Base-by-base conservation (phyloP, 2,888 invertebrate genomes). In the Epinotia brunnichana region DNA sequence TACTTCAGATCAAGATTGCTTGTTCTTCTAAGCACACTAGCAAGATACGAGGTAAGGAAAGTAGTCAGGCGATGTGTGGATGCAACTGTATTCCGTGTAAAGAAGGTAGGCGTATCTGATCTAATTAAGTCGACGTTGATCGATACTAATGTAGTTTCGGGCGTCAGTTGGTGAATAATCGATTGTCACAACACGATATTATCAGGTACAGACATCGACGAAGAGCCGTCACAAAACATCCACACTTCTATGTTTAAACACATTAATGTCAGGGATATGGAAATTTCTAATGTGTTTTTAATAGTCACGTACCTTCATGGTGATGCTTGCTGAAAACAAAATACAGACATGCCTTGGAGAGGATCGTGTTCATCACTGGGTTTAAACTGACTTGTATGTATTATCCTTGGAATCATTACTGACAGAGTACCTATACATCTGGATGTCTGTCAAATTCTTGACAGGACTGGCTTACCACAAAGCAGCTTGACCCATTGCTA, bases 91-190 rank as follows among this genome's bases (percentile, higher is more conserved):
- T 74, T 76, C 69, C 57, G 73, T 57, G 71, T 73, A 77, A 80
- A 75, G 74, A 72, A 77, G 73, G 90, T 91, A 83, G 91, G 90
- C 85, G 91, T 92, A 91, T 90, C 91, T 86, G 90, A 90, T 92
- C 91, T 91, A 92, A 92, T 92, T 91, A 92, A 90, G 90, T 79
- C 85, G 91, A 92, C 92, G 84, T 89, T 92, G 92, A 92, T 92
- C 88, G 92, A 92, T 92, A 88, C 89, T 91, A 92, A 92, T 91
- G 90, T 88, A 86, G 84, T 85, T 84, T 77, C 74, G 85, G 82
- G 85, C 85, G 87, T 85, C 86, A 85, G 83, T 83, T 80, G 75
- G 83, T 87, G 89, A 89, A 86, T 91, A 90, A 91, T 90, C 90
- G 90, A 89, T 90, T 91, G 90, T 90, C 90, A 91, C 90, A 90